Conservation (phyloP, 2,113 vertebrate genomes). For the Hippopotamus amphibius region DNA sequence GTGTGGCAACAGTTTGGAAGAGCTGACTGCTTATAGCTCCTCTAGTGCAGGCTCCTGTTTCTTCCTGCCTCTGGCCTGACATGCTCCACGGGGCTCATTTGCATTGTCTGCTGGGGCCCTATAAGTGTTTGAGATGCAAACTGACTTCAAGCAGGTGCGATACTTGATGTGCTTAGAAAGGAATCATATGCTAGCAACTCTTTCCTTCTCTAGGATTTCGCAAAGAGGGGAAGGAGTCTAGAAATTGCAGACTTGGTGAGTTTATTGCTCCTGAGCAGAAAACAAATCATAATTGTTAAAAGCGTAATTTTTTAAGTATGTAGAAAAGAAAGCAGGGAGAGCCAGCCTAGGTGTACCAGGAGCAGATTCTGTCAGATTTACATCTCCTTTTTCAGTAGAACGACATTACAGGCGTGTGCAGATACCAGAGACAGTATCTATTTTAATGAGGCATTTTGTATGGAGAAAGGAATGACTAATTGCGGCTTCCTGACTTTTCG, state of each 20-base stretch:
- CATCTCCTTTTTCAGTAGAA: slow-evolving; percentile 5
- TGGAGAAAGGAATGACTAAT: background rate
- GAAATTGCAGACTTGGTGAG: background rate
- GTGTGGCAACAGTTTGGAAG: background rate
- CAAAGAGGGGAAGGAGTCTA: background rate
- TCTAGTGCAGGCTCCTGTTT: background rate
- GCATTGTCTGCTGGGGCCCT: background rate
- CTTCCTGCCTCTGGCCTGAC: background rate
- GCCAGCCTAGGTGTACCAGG: background rate
- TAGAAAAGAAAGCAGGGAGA: background rate
- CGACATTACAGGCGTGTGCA: background rate
- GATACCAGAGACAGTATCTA: background rate
- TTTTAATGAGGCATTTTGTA: background rate
- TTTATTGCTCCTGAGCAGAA: slow-evolving; percentile 7
- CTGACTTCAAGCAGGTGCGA: background rate
- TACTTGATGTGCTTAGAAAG: background rate
- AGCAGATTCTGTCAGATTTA: background rate
- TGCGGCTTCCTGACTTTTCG: background rate
- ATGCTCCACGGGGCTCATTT: background rate
- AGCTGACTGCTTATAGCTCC: background rate
- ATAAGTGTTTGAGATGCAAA: background rate
- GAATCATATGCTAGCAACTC: background rate
- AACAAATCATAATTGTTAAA: background rate
- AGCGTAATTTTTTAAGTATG: background rate
- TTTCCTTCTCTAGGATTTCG: background rate